Base-by-base conservation (phyloP, 1,140 invertebrate genomes). In the Macrocentrus cingulum region DNA sequence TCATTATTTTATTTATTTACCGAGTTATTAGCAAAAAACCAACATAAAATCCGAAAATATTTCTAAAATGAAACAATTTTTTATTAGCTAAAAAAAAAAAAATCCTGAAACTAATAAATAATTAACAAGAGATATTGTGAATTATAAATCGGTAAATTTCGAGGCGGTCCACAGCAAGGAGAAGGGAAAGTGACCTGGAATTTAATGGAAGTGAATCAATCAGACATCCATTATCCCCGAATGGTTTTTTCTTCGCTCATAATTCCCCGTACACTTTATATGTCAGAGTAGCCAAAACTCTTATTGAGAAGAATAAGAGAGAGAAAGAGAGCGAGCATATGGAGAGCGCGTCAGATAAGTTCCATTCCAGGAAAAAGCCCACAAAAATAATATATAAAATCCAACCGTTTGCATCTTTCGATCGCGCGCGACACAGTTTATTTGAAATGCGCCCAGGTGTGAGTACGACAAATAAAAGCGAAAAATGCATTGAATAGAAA, bases 391-490 rank as follows among this genome's bases (percentile, higher is more conserved):
- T n/a, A n/a, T n/a, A n/a, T n/a, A n/a, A n/a, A n/a, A n/a, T n/a
- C n/a, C n/a, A n/a, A n/a, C n/a, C 16, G 41, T 19, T 4, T 8
- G 6, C 1, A 44, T 19, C 8, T 44, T n/a, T n/a, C n/a, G n/a
- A 8, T 44, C 37, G 15, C 37, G 5, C 11, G 15, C 7, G 7
- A 13, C 11, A 11, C 37, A 13, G n/a, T n/a, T n/a, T n/a, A n/a
- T n/a, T n/a, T n/a, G 7, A 13, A 41, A 11, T n/a, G 9, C 25
- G 13, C 5, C 46, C 46, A 49, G 46, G 23, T 49, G 46, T 49
- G 13, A 49, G 25, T 32, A 32, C 11, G 46, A 75, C 66, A 71
- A 76, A 76, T 75, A 66, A 70, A 69, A 69, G 74, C 73, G 65
- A 53, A 62, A 18, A 11, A 18, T 22, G n/a, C 37, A 7, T n/a